Evolutionary conservation across 2,888 invertebrate genomes (phyloP).

Genomic region (Amiota communis): DNA sequence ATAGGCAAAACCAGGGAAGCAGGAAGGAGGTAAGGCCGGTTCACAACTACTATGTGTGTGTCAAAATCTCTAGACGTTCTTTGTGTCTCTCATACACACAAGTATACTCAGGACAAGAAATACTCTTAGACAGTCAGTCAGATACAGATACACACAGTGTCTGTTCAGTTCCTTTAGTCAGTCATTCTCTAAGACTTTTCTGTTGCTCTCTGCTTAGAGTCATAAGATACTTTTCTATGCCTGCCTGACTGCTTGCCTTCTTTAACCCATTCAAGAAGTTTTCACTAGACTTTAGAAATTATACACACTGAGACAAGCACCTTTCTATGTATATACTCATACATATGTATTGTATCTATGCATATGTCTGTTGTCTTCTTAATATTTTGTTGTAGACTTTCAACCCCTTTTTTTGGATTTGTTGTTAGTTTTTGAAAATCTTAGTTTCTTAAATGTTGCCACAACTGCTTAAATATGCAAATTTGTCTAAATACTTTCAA

Average conservation of each 20-base stretch:
- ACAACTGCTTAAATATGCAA: constrained; percentile 65
- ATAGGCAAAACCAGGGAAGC: neutral
- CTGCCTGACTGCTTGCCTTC: constrained; percentile 7
- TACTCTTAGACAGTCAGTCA: neutral
- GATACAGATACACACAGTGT: neutral
- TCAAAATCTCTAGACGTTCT: constrained; percentile 46
- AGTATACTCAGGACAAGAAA: neutral
- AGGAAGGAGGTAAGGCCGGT: constrained; percentile 2
- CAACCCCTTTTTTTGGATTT: constrained; percentile 46
- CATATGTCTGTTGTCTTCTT: neutral
- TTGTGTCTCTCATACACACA: neutral
- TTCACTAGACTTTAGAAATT: no score
- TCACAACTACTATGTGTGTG: constrained; percentile 24
- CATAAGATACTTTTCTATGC: constrained; percentile 61
- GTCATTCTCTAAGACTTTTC: constrained; percentile 43
- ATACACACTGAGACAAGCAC: no score
- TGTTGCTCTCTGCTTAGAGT: constrained; percentile 29
- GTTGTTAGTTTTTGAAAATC: neutral
- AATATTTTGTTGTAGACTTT: neutral
- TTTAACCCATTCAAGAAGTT: no score
- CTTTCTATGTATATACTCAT: neutral
- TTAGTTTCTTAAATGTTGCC: constrained; percentile 50
- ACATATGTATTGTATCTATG: neutral
- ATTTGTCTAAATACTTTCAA: constrained; percentile 64
- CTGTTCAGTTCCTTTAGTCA: neutral